Conservation (phyloP, 1,140 invertebrate genomes). For the Sminthurides bifidus region DNA sequence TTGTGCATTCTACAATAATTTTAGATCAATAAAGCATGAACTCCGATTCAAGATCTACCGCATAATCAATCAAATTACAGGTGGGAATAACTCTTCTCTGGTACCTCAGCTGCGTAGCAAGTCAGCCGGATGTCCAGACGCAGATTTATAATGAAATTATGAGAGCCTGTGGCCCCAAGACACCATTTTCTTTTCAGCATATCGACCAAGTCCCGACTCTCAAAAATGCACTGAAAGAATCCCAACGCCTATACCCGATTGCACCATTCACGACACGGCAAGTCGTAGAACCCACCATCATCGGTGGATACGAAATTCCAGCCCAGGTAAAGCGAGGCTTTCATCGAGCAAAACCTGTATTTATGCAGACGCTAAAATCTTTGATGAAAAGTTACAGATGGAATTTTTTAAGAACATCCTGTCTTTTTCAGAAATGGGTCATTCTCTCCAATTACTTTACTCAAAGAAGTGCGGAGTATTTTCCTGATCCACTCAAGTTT, state of each 20-base stretch:
- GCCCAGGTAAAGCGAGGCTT: not conserved
- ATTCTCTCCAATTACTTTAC: not conserved
- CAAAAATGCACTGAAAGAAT: not conserved
- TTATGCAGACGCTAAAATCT: too few relatives aligned
- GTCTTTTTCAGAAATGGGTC: not conserved
- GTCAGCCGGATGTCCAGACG: not conserved
- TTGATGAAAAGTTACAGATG: not conserved
- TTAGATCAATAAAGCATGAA: too few relatives aligned
- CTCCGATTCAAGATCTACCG: not conserved
- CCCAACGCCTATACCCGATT: not conserved
- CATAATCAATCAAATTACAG: not conserved
- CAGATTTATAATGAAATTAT: conserved; percentile 1
- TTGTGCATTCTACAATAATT: too few relatives aligned
- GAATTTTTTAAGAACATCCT: not conserved
- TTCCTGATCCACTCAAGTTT: not conserved
- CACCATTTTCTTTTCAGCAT: not conserved
- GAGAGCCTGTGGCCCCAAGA: not conserved
- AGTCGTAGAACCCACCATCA: not conserved
- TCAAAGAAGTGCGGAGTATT: not conserved
- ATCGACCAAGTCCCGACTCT: not conserved
- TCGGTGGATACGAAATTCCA: not conserved
- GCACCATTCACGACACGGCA: not conserved
- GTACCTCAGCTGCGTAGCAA: not conserved
- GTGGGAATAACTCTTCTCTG: too few relatives aligned
- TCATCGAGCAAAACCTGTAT: not conserved